Evolutionary conservation across 2,797 vertebrate genomes (phyloP).

Genomic region (Buphagus erythrorhynchus): DNA sequence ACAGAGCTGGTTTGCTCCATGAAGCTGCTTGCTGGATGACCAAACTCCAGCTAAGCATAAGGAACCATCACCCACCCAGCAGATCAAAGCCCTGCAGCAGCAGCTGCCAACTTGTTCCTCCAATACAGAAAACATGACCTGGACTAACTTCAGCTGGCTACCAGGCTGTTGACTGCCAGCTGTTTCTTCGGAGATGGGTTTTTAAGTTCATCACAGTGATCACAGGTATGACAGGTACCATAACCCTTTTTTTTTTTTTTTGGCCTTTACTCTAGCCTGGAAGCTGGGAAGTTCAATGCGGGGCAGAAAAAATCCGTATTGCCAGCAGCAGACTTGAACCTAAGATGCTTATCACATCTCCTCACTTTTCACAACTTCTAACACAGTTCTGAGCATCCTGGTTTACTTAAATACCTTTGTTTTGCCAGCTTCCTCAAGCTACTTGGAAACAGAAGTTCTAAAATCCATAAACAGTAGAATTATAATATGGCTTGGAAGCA

Average conservation of each 20-base stretch:
- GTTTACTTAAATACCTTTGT: background rate
- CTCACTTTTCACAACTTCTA: background rate
- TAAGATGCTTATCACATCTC: background rate
- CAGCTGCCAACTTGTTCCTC: background rate
- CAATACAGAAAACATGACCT: background rate
- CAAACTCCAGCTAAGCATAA: fast-evolving
- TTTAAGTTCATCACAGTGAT: background rate
- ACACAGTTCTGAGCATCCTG: background rate
- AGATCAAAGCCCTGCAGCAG: background rate
- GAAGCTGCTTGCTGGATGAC: background rate
- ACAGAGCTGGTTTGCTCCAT: background rate
- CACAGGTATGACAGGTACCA: background rate
- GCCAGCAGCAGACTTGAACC: background rate
- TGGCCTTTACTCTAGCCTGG: background rate
- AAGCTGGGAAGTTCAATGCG: background rate
- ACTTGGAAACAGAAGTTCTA: background rate
- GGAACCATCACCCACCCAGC: background rate
- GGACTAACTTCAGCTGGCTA: background rate
- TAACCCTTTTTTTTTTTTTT: background rate
- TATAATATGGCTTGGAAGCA: background rate
- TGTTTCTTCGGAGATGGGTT: background rate
- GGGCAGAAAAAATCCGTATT: background rate
- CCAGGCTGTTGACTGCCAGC: background rate
- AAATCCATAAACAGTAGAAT: background rate
- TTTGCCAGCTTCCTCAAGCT: background rate